These are phyloP conservation scores for Ectemnius continuus DNA, from an alignment of 2,888 invertebrate genomes.

Conservation along the genomic window DNA sequence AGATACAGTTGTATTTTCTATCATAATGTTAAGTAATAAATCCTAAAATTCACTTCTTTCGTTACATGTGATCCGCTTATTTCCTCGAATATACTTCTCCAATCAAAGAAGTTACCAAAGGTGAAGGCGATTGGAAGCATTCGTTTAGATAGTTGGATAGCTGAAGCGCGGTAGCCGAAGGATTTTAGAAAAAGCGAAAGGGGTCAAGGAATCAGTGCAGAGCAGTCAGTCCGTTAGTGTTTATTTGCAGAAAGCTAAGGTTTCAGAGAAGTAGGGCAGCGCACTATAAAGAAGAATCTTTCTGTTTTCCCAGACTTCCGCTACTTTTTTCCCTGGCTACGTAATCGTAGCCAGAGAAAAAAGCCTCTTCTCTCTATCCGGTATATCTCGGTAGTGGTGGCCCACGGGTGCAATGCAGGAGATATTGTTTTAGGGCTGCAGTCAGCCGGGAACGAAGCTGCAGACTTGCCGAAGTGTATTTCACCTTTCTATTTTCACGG, in stretches of 20 bases:
- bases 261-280: no score
- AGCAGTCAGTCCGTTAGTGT: no score
- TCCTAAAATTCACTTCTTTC: not conserved
- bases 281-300: not conserved
- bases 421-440: slow-evolving; percentile 58
- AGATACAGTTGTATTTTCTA: slow-evolving; percentile 60
- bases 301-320: slow-evolving; percentile 3
- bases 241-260: no score
- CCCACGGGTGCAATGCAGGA: slow-evolving; percentile 28
- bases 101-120: no score
- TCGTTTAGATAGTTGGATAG: no score
- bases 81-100: no score
- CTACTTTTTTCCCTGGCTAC: not conserved
- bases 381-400: slow-evolving; percentile 4
- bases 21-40: slow-evolving; percentile 38
- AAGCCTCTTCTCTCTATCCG: not conserved
- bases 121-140: no score
- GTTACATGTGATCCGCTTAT: no score
- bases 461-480: slow-evolving; percentile 37
- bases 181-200: no score
- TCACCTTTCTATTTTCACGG: slow-evolving; percentile 23
- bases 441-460: slow-evolving; percentile 53
- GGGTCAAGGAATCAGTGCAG: no score
- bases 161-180: no score
- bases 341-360: not conserved